Evolutionary conservation across 1,140 invertebrate genomes (phyloP).

Genomic region (Copidosoma floridanum): DNA sequence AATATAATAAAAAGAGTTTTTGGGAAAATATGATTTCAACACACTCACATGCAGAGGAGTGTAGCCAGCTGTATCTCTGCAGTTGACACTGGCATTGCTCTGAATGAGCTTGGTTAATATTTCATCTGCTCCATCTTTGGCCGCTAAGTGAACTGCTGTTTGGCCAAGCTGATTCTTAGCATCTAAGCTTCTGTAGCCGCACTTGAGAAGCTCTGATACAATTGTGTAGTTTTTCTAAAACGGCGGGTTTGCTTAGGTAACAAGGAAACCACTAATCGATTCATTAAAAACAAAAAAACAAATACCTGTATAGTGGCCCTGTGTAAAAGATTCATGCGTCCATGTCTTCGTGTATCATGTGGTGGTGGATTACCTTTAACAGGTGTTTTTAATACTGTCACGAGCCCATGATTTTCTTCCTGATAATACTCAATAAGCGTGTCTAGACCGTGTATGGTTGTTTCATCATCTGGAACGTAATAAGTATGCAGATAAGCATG

Average conservation of each 20-base stretch:
- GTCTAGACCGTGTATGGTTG: slow-evolving; percentile 83
- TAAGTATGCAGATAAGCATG: slow-evolving; percentile 12
- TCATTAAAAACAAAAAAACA: no score
- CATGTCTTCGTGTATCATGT: slow-evolving; percentile 75
- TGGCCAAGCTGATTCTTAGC: slow-evolving; percentile 87
- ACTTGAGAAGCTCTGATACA: slow-evolving; percentile 75
- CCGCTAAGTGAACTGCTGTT: slow-evolving; percentile 84
- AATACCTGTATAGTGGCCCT: slow-evolving; percentile 61
- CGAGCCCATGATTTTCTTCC: slow-evolving; percentile 66
- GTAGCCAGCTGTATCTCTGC: slow-evolving; percentile 77
- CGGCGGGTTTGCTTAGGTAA: no score
- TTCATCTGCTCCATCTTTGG: slow-evolving; percentile 67
- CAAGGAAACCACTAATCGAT: no score
- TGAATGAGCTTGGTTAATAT: slow-evolving; percentile 76
- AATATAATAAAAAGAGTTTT: no score
- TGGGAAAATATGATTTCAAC: no score
- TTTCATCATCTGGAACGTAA: slow-evolving; percentile 70
- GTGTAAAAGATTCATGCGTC: slow-evolving; percentile 82
- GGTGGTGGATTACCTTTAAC: slow-evolving; percentile 74
- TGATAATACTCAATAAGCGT: slow-evolving; percentile 82
- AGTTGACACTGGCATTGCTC: slow-evolving; percentile 76
- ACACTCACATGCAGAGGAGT: slow-evolving; percentile 82
- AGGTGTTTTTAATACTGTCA: slow-evolving; percentile 59
- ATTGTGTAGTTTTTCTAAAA: slow-evolving; percentile 69
- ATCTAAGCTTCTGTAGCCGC: slow-evolving; percentile 76